Evolutionary conservation across 2,888 invertebrate species (phyloP).

Genomic region (Prosapia bicincta): DNA sequence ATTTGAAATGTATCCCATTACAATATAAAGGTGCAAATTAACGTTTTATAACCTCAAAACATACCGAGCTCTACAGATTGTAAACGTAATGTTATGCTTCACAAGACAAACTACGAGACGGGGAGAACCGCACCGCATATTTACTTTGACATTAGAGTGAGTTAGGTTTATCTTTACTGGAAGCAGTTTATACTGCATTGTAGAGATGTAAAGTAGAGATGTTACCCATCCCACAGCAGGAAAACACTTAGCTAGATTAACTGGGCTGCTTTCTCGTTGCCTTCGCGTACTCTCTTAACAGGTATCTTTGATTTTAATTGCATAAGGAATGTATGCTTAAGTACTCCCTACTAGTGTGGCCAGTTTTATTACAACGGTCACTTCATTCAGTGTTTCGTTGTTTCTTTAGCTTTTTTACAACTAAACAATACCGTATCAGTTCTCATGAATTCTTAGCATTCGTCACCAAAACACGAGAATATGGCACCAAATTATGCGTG

Average conservation of each 20-base stretch:
- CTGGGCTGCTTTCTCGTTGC: not conserved
- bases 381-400: too few relatives aligned
- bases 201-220: not conserved
- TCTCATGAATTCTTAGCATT: too few relatives aligned
- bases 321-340: not conserved
- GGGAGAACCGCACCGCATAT: not conserved
- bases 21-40: too few relatives aligned
- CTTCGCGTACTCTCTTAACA: not conserved
- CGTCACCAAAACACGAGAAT: too few relatives aligned
- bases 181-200: not conserved
- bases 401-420: too few relatives aligned
- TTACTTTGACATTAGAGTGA: not conserved
- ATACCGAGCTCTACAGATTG: too few relatives aligned
- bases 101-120: not conserved
- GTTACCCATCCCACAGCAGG: not conserved
- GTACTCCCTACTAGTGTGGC: too few relatives aligned
- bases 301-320: not conserved
- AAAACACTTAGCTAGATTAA: not conserved
- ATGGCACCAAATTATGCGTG: too few relatives aligned
- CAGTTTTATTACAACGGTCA: too few relatives aligned
- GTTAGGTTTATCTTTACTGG: not conserved
- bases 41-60: too few relatives aligned
- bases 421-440: too few relatives aligned
- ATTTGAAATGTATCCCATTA: too few relatives aligned
- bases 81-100: not conserved